Base-by-base conservation (phyloP, 1,140 invertebrate genomes). In the Ooceraea biroi region DNA sequence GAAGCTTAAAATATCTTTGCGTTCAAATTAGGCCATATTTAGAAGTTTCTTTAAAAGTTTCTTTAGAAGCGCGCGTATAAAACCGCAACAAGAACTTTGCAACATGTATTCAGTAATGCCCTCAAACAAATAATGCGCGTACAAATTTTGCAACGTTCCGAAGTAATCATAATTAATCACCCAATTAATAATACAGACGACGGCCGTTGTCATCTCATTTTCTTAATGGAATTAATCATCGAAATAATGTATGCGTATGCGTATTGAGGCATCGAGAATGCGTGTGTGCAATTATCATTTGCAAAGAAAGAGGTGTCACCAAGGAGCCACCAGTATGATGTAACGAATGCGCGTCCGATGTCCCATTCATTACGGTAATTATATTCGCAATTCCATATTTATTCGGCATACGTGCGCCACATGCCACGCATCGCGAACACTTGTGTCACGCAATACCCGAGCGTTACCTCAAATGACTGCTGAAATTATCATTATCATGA, bases 371-470 rank as follows among this genome's bases (percentile, higher is more conserved):
- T 57, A 57, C 36, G 44, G 25, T 25, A 71, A 80, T 80, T 71
- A 80, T 69, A 71, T 71, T 80, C 41, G 17, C 50, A 80, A 71
- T 80, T 80, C 17, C 52, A 27, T 55, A 71, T 78, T 78, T 78
- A 52, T 77, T 66, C 48, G 61, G 30, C 41, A 36, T 30, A 25
- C 46, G 27, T 65, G n/a, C 17, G 30, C 17, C 25, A 61, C 22
- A 44, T 11, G 19, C n/a, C 41, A 27, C 44, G 44, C 44, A 68
- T 68, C 44, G 12, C 46, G 14, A 7, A 4, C 44, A 68, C 46
- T 68, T 44, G 3, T 48, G 8, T 69, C 36, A 36, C 22, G 22
- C 30, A 0, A 25, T 2, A 22, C n/a, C n/a, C 19, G 27, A 66
- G 52, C n/a, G 74, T 68, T 77, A 65, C n/a, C 11, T 57, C 19